Conservation (phyloP, 2,113 vertebrate species). For the Pipa parva region DNA sequence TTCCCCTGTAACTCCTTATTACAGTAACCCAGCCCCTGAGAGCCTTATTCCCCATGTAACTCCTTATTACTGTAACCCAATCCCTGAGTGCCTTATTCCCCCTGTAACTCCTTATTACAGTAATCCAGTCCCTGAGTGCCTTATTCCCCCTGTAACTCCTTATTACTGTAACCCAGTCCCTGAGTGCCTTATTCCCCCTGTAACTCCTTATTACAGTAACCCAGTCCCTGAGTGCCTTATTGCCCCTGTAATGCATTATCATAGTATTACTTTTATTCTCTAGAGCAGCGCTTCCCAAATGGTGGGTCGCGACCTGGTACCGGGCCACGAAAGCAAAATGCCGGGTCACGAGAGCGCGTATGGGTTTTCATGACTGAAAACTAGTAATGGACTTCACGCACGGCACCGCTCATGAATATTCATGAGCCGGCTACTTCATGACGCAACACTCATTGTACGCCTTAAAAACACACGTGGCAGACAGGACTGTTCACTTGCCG, state of each 20-base stretch:
- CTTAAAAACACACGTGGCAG: too few species aligned
- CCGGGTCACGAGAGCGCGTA: too few species aligned
- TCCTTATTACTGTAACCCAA: slow-evolving; percentile 7
- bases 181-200: slow-evolving; percentile 1
- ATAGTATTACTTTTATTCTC: too few species aligned
- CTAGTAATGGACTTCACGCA: too few species aligned
- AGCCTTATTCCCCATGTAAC: neutral
- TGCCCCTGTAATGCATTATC: neutral
- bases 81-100: slow-evolving; percentile 2
- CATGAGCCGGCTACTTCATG: too few species aligned
- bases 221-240: neutral
- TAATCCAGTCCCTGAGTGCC: slow-evolving; percentile 15
- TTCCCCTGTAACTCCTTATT: neutral
- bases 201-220: neutral
- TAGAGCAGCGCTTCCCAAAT: too few species aligned
- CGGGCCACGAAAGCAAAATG: too few species aligned
- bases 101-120: slow-evolving; percentile 7
- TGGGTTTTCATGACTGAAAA: too few species aligned
- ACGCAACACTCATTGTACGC: too few species aligned
- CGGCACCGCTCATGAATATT: too few species aligned
- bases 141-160: slow-evolving; percentile 13
- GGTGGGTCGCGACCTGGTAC: too few species aligned
- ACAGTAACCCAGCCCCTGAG: neutral
- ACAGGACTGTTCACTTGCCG: too few species aligned
- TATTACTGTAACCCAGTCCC: neutral